Conservation (phyloP, 2,888 invertebrate genomes). For the Drosophila nigritarsus region DNA sequence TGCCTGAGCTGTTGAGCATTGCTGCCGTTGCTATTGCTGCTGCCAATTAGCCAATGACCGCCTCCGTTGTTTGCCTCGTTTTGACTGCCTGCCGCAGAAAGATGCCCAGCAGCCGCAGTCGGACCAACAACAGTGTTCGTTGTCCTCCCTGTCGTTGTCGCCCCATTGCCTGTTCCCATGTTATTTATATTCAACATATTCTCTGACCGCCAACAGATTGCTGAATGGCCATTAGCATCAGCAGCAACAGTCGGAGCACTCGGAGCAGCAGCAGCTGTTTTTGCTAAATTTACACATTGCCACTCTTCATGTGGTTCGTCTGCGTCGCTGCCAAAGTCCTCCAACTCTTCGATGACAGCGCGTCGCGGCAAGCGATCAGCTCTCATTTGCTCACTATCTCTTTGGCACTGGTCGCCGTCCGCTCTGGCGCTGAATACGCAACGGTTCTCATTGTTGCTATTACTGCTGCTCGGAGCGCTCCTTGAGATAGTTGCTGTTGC, state of each 20-base stretch:
- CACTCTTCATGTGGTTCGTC: slow-evolving; percentile 44
- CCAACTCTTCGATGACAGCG: slow-evolving; percentile 78
- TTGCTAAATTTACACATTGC: slow-evolving; percentile 77
- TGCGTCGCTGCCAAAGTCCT: slow-evolving; percentile 70
- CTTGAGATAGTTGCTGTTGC: slow-evolving; percentile 19
- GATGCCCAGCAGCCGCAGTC: slow-evolving; percentile 46
- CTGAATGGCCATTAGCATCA: slow-evolving; percentile 63
- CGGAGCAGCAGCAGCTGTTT: slow-evolving; percentile 67
- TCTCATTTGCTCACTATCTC: slow-evolving; percentile 21
- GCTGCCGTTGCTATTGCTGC: slow-evolving; percentile 46
- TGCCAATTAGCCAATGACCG: slow-evolving; percentile 69
- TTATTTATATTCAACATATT: slow-evolving; percentile 72
- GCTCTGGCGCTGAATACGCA: slow-evolving; percentile 55
- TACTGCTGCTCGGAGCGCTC: slow-evolving; percentile 36
- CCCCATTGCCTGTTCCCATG: slow-evolving; percentile 68
- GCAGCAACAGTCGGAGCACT: background rate
- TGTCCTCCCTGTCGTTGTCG: slow-evolving; percentile 52
- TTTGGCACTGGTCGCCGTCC: slow-evolving; percentile 19
- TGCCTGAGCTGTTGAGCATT: slow-evolving; percentile 21
- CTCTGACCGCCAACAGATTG: slow-evolving; percentile 63
- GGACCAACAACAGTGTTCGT: slow-evolving; percentile 46
- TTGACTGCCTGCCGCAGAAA: slow-evolving; percentile 66
- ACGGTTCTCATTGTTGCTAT: slow-evolving; percentile 41
- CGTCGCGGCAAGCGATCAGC: slow-evolving; percentile 41
- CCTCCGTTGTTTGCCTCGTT: slow-evolving; percentile 69